Conservation (phyloP, 1,140 invertebrate species). For the Scaptomyza hsui region DNA sequence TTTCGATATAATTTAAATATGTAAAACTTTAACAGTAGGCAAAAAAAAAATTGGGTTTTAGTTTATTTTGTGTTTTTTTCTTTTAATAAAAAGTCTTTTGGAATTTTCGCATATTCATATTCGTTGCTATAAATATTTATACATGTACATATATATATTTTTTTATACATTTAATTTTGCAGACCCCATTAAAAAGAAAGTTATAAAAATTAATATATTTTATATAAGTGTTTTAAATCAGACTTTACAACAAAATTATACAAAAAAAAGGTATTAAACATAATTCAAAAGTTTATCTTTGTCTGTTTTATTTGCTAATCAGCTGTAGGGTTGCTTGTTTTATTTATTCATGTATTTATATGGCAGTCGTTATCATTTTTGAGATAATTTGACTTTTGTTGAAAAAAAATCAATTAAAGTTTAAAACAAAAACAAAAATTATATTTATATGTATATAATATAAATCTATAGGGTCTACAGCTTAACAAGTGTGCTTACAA, state of each 20-base stretch:
- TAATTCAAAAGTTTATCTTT: slow-evolving; percentile 4
- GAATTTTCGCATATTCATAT: slow-evolving; percentile 75
- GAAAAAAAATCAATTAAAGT: slow-evolving; percentile 54
- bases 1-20: slow-evolving; percentile 38
- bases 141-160: slow-evolving; percentile 22
- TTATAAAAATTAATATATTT: slow-evolving; percentile 1
- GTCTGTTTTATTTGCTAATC: neutral
- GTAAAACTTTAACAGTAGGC: slow-evolving; percentile 50
- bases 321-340: slow-evolving; percentile 25
- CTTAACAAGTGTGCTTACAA: slow-evolving; percentile 29
- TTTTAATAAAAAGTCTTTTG: slow-evolving; percentile 65
- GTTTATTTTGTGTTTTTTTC: slow-evolving; percentile 31
- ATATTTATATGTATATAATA: slow-evolving; percentile 7
- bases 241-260: slow-evolving; percentile 40
- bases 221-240: slow-evolving; percentile 19
- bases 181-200: slow-evolving; percentile 16
- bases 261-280: neutral
- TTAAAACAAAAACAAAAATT: slow-evolving; percentile 47
- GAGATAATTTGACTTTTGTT: slow-evolving; percentile 72
- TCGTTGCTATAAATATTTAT: slow-evolving; percentile 59
- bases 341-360: slow-evolving; percentile 57
- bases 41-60: slow-evolving; percentile 35
- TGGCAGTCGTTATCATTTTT: slow-evolving; percentile 76
- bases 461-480: slow-evolving; percentile 27
- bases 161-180: slow-evolving; percentile 12